Conservation (phyloP, 1,140 invertebrate genomes). For the Drosophila erecta region DNA sequence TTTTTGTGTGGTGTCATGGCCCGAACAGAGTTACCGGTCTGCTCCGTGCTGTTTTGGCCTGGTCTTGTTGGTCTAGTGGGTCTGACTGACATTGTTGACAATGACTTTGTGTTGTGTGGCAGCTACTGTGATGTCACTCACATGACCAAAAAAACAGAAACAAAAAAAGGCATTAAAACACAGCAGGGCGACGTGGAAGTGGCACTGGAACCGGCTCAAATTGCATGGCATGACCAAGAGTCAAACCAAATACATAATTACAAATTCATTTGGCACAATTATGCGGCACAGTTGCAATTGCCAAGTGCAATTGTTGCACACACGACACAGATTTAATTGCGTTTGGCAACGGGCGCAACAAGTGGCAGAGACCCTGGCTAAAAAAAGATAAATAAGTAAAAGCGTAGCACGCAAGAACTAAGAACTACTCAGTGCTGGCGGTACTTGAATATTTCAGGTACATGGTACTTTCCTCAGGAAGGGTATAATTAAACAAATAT, state of each 20-base stretch:
- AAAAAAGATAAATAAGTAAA: slow-evolving; percentile 26
- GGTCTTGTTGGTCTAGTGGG: slow-evolving; percentile 18
- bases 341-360: slow-evolving; percentile 75
- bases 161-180: slow-evolving; percentile 15
- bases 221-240: slow-evolving; percentile 50
- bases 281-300: slow-evolving; percentile 75
- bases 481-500: not conserved
- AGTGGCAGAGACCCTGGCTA: slow-evolving; percentile 46
- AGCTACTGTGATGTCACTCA: slow-evolving; percentile 60
- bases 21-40: slow-evolving; percentile 30
- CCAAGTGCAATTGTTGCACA: slow-evolving; percentile 53
- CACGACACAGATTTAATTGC: slow-evolving; percentile 77
- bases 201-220: slow-evolving; percentile 37
- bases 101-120: slow-evolving; percentile 55
- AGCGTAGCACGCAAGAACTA: slow-evolving; percentile 29
- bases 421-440: slow-evolving; percentile 9
- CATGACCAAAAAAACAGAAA: slow-evolving; percentile 44
- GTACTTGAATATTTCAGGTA: not conserved
- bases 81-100: slow-evolving; percentile 51
- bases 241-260: slow-evolving; percentile 73
- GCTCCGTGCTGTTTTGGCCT: slow-evolving; percentile 19
- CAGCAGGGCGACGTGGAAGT: slow-evolving; percentile 23
- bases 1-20: slow-evolving; percentile 72
- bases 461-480: not conserved
- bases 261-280: slow-evolving; percentile 83